Evolutionary conservation across 2,888 invertebrate genomes (phyloP), one percentile per base, ranked within the genome.

Genomic region (Hydriomena furcata): DNA sequence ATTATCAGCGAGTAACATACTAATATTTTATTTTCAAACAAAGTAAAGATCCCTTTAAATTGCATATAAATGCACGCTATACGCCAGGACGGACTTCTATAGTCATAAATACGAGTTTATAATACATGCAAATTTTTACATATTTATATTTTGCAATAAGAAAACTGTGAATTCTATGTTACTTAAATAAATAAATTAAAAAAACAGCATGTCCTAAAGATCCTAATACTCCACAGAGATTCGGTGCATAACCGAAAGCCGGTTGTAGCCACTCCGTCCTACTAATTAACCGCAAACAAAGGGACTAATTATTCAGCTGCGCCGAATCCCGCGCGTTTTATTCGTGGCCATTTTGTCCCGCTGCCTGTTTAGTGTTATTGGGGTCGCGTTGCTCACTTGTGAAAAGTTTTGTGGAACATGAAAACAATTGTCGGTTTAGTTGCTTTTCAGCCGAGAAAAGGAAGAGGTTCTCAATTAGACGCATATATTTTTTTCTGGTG

Each of bases 251-350:
- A 13, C 41, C 20, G 7, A 32, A 24, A 11, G 31, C 46, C 32
- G 27, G 34, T 3, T 28, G 28, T 13, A 30, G 12, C 34, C 44
- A 36, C 20, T 37, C 38, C 24, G 41, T 30, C 41, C 31, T 32
- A 17, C 51, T 61, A 62, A 65, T 63, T 62, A 65, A 65, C 61
- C 57, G 38, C 54, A 56, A 58, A 60, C 59, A 62, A 61, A 59
- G 50, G 51, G 36, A 46, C 47, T 54, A 53, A 58, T 63, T 61
- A 59, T 58, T 65, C 57, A 50, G 48, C 34, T 44, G 52, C 55
- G 58, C 53, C 52, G 55, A 59, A 59, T 65, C 42, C 28, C 43
- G 28, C 35, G 23, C 27, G 5, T 27, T 44, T 52, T 37, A 40
- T 40, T 17, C 32, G 21, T 13, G 28, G 31, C 27, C 36, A 32